phyloP scores from a whole-genome alignment of 1,140 invertebrate species.

The Saxidomus purpurata region DNA sequence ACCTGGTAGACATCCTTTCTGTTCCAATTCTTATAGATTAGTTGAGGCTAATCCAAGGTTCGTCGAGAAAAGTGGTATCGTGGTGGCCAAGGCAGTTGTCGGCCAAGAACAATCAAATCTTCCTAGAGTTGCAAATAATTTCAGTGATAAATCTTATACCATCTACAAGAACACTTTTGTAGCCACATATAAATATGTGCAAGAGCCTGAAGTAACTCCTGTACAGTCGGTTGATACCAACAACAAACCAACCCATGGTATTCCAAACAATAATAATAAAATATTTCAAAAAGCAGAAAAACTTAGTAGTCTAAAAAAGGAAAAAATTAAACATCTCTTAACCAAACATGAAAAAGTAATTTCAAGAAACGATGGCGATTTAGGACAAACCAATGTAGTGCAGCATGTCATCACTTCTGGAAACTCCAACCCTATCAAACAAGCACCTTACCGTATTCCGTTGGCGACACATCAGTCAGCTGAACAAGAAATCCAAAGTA shows the following conservation, averaged over 20 bases:
- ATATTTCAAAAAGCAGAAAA: background rate
- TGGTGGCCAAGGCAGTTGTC: too few relatives aligned
- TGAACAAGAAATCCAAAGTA: slow-evolving; percentile 27
- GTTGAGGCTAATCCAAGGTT: background rate
- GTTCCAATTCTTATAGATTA: background rate
- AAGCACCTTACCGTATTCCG: slow-evolving; percentile 5
- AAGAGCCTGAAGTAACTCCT: background rate
- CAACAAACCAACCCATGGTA: background rate
- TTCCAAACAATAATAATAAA: background rate
- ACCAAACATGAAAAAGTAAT: slow-evolving; percentile 43
- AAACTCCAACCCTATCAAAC: background rate
- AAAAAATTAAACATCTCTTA: background rate
- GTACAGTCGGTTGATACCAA: background rate
- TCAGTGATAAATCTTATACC: background rate
- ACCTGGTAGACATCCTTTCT: background rate
- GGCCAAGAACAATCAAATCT: background rate
- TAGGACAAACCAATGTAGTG: too few relatives aligned
- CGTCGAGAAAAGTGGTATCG: too few relatives aligned
- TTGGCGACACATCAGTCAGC: slow-evolving; percentile 11
- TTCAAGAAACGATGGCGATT: too few relatives aligned
- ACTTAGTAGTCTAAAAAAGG: background rate
- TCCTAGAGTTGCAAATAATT: background rate
- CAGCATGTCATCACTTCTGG: slow-evolving; percentile 41
- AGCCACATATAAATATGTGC: too few relatives aligned
- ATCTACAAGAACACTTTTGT: slow-evolving; percentile 38